These are phyloP conservation scores for Petrophora chlorosata DNA, from an alignment of 2,888 invertebrate genomes.

Conservation along the genomic window DNA sequence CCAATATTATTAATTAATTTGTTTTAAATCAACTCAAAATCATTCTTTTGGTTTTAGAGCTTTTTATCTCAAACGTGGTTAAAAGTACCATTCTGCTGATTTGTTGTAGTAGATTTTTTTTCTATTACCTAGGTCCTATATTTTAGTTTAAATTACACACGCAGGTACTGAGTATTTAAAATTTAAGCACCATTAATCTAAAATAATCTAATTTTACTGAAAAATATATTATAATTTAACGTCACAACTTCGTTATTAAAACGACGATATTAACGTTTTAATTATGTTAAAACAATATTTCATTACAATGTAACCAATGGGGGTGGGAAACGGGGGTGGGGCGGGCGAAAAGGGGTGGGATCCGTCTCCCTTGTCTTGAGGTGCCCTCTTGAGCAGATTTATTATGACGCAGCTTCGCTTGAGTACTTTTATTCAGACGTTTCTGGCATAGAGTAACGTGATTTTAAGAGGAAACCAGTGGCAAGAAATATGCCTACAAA, in stretches of 20 bases:
- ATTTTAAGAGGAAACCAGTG: neutral
- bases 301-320: conserved; percentile 20
- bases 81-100: too few species aligned
- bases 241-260: conserved; percentile 14
- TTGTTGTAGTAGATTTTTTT: too few species aligned
- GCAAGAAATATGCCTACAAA: neutral
- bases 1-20: too few species aligned
- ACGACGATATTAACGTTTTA: conserved; percentile 27
- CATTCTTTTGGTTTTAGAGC: too few species aligned
- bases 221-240: too few species aligned
- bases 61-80: too few species aligned
- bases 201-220: too few species aligned
- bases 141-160: too few species aligned
- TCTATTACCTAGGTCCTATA: too few species aligned
- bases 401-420: conserved; percentile 57
- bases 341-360: conserved; percentile 19
- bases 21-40: too few species aligned
- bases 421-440: conserved; percentile 49
- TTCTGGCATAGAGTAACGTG: conserved; percentile 43
- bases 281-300: conserved; percentile 43
- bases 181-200: too few species aligned
- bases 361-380: conserved; percentile 42
- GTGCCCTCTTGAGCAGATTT: conserved; percentile 46
- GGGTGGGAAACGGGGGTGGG: neutral
- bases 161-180: too few species aligned